Conservation (phyloP, 1,140 invertebrate species). For the Fopius arisanus region DNA sequence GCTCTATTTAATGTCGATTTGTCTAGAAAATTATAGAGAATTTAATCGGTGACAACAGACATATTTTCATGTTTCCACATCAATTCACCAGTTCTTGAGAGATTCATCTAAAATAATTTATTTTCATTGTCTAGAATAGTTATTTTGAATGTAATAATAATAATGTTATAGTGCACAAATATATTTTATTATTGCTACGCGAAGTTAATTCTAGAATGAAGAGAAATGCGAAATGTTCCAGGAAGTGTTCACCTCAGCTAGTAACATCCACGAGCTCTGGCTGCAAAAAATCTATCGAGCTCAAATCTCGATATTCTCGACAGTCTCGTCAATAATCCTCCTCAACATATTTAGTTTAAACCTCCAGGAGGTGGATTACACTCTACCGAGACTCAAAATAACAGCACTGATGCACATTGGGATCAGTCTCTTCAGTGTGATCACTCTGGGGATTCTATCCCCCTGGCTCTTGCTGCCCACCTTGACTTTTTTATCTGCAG, state of each 20-base stretch:
- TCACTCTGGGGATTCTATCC: slow-evolving; percentile 35
- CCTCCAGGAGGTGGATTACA: slow-evolving; percentile 41
- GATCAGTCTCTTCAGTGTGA: slow-evolving; percentile 38
- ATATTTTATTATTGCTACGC: too few relatives aligned
- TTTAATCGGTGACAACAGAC: too few relatives aligned
- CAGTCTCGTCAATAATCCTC: slow-evolving; percentile 30
- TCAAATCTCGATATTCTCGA: slow-evolving; percentile 36
- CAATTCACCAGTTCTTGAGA: too few relatives aligned
- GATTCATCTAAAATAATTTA: too few relatives aligned
- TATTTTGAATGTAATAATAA: too few relatives aligned
- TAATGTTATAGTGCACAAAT: too few relatives aligned
- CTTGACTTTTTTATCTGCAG: slow-evolving; percentile 22
- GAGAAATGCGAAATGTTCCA: slow-evolving; percentile 13
- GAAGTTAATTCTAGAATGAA: neutral
- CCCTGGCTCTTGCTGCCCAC: slow-evolving; percentile 35
- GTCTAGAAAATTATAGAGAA: too few relatives aligned
- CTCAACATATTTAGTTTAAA: slow-evolving; percentile 41
- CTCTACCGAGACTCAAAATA: slow-evolving; percentile 39
- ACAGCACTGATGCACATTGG: slow-evolving; percentile 37
- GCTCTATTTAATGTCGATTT: too few relatives aligned
- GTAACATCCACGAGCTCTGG: slow-evolving; percentile 37
- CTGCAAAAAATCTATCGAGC: slow-evolving; percentile 33
- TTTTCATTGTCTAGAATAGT: too few relatives aligned
- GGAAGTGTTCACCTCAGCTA: slow-evolving; percentile 33
- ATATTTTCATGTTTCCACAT: too few relatives aligned